Evolutionary conservation across 2,113 vertebrate genomes (phyloP).

Genomic region (Danio rerio): DNA sequence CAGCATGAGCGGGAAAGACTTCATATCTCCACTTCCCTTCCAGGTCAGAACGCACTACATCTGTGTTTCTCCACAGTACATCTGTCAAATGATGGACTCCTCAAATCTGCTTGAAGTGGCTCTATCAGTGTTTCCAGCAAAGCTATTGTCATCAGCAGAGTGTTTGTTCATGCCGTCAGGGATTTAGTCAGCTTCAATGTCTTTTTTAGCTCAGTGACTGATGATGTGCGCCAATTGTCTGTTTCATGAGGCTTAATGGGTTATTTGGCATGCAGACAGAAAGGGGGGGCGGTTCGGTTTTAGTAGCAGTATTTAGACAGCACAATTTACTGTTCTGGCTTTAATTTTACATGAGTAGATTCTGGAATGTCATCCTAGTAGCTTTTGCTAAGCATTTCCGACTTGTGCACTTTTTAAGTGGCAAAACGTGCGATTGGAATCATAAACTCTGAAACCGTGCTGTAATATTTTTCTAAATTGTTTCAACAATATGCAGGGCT

Average conservation of each 20-base stretch:
- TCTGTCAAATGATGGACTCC: not conserved
- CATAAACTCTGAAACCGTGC: too few species aligned
- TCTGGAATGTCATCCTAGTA: not conserved
- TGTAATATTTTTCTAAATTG: too few species aligned
- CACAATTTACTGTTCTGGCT: constrained; percentile 41
- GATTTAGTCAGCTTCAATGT: constrained; percentile 31
- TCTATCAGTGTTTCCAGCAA: not conserved
- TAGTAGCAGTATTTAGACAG: constrained; percentile 8
- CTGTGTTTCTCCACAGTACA: not conserved
- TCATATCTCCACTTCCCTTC: constrained; percentile 93
- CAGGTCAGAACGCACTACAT: constrained; percentile 77
- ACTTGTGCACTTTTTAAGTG: too few species aligned
- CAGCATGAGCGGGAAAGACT: constrained; percentile 93
- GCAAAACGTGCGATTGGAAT: too few species aligned
- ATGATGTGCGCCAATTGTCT: constrained; percentile 43
- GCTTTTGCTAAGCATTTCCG: not conserved
- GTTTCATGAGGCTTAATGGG: constrained; percentile 59
- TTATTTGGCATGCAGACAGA: constrained; percentile 56
- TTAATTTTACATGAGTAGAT: not conserved
- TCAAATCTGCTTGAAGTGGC: not conserved
- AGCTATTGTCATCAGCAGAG: not conserved
- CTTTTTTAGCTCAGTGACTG: constrained; percentile 42
- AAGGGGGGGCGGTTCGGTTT: constrained; percentile 28
- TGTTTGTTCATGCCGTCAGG: constrained; percentile 10
- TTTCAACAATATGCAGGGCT: too few species aligned